phyloP scores from a whole-genome alignment of 2,113 vertebrate species.

The Erythrocercus mccallii region DNA sequence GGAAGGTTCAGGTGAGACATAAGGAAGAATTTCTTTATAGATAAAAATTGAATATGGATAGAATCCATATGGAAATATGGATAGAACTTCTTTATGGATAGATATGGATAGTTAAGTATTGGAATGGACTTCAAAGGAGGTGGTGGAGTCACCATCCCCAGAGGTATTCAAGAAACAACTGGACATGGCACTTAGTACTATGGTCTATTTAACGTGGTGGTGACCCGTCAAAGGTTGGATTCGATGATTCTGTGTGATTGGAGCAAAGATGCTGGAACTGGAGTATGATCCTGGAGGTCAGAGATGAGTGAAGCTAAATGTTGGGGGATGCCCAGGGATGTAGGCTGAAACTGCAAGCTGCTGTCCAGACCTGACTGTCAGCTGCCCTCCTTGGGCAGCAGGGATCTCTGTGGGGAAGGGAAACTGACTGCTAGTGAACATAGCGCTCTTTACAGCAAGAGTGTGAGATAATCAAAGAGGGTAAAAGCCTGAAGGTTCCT shows the following conservation, averaged over 20 bases:
- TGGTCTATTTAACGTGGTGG: not conserved
- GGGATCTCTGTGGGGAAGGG: too few species aligned
- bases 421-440: not conserved
- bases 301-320: not conserved
- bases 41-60: too few species aligned
- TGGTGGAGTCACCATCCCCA: not conserved
- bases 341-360: not conserved
- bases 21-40: not conserved
- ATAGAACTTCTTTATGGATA: not conserved
- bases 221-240: too few species aligned
- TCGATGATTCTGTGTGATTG: rapidly evolving
- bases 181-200: rapidly evolving
- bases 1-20: not conserved
- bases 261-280: not conserved
- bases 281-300: not conserved
- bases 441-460: not conserved
- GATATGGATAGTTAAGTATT: not conserved
- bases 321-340: rapidly evolving
- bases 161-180: not conserved
- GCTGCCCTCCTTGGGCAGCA: not conserved
- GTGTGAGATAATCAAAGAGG: not conserved
- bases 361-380: not conserved
- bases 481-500: not conserved
- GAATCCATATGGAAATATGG: too few species aligned
- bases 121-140: not conserved